phyloP scores from a whole-genome alignment of 2,797 vertebrate genomes.

The Schizopygopsis pylzovi region DNA sequence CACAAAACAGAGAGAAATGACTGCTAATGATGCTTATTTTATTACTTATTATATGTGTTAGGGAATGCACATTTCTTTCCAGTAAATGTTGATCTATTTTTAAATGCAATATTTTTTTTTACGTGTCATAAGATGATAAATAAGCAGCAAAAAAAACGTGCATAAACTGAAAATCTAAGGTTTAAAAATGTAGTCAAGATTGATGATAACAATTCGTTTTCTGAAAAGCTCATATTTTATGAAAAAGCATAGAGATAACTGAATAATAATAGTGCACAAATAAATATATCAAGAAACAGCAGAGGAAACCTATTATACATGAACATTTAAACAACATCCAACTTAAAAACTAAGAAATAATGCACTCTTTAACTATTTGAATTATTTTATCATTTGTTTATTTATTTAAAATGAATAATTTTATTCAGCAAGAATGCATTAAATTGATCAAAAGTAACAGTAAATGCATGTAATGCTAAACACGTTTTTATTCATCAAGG shows the following conservation, averaged over 20 bases:
- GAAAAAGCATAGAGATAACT: background rate
- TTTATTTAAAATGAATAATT: too few relatives aligned
- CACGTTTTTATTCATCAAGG: too few relatives aligned
- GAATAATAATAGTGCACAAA: background rate
- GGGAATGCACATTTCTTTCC: background rate
- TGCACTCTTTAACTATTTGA: too few relatives aligned
- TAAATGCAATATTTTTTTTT: background rate
- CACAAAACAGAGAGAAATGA: background rate
- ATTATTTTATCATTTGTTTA: too few relatives aligned
- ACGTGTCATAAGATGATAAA: background rate
- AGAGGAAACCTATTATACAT: background rate
- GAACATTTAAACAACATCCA: background rate
- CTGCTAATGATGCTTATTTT: constrained; percentile 21
- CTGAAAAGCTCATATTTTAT: constrained; percentile 3
- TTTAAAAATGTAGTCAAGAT: background rate
- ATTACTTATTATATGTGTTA: background rate
- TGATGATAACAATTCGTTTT: background rate
- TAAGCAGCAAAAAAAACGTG: background rate
- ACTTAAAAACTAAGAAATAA: background rate
- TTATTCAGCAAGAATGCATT: too few relatives aligned
- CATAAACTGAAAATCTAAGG: background rate
- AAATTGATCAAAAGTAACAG: too few relatives aligned
- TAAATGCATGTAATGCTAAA: too few relatives aligned
- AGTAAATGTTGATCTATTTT: background rate
- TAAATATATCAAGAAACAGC: background rate